phyloP scores from a whole-genome alignment of 2,888 invertebrate genomes.

The Orchesellides sinensis region DNA sequence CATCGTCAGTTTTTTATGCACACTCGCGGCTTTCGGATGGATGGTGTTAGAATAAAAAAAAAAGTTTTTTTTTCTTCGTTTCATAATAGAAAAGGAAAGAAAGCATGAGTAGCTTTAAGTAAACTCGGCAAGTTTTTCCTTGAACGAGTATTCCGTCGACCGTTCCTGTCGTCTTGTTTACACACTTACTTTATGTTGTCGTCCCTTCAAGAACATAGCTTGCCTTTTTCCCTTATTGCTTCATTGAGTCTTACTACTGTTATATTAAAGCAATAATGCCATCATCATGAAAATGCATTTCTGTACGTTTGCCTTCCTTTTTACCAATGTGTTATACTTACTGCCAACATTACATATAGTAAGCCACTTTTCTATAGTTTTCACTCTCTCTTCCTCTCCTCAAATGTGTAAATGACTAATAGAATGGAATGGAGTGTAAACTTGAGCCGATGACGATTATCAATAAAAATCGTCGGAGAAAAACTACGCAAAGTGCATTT shows the following conservation, averaged over 20 bases:
- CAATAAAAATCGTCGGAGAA: conserved; percentile 27
- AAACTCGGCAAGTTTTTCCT: conserved; percentile 41
- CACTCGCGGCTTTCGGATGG: too few relatives aligned
- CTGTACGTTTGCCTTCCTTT: conserved; percentile 4
- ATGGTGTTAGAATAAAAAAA: conserved; percentile 23
- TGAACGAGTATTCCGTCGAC: not conserved
- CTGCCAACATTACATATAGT: too few relatives aligned
- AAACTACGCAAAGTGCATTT: conserved; percentile 28
- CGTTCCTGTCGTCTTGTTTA: conserved; percentile 40
- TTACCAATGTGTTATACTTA: not conserved
- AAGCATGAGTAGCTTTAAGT: conserved; percentile 24
- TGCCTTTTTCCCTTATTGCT: conserved; percentile 23
- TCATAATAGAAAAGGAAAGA: not conserved
- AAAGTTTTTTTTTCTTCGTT: not conserved
- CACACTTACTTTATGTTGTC: conserved; percentile 49
- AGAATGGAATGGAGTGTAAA: conserved; percentile 62
- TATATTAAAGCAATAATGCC: not conserved
- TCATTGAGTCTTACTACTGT: conserved; percentile 11
- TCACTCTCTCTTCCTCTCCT: too few relatives aligned
- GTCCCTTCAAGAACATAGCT: conserved; percentile 57
- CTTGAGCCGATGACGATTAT: conserved; percentile 6
- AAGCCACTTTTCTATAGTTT: too few relatives aligned
- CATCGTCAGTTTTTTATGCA: not conserved
- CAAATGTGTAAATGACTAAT: conserved; percentile 59
- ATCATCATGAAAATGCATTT: not conserved